Evolutionary conservation across 2,888 invertebrate species (phyloP), one percentile per base, ranked within the genome.

Genomic region (Zaprionus bogoriensis): DNA sequence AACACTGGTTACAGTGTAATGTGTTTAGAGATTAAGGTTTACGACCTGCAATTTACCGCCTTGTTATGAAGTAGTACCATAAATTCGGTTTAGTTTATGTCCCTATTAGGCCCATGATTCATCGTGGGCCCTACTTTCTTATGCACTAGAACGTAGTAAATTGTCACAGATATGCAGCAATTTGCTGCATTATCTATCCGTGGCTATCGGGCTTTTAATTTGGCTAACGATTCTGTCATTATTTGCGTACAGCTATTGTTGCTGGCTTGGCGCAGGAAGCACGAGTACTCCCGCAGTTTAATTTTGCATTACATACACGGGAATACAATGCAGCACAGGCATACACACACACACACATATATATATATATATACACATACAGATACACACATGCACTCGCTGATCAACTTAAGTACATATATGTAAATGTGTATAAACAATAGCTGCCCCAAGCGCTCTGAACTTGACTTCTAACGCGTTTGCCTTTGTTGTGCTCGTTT

Each of bases 211-310:
- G 41, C 41, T 65, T 71, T 76, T 53, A 76, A 82, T 68, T 83
- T 66, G 61, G 59, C 45, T 74, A 80, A 70, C 83, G 46, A 68
- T 68, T 83, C 50, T 32, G 65, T 57, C 63, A 71, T 79, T 67
- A 79, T 79, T 76, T 67, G 42, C 51, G 62, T 42, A 50, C 10
- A 45, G 14, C 61, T 60, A 74, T 69, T 73, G 69, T 72, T 59
- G 52, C 14, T 72, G 67, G 74, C 72, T 67, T 58, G 36, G 59
- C 47, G 61, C 76, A 79, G 82, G 82, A 82, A 82, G 69, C 61
- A 59, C 66, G 79, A 82, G 69, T 63, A 59, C 66, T 60, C 54
- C 65, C 70, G 57, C 64, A 59, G 51, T 65, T 47, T 50, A 48
- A 61, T 67, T 62, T 77, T 62, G 39, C 59, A 51, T 61, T 48